Evolutionary conservation across 2,113 vertebrate species (phyloP), one percentile per base, ranked within the genome.

Genomic region (Carassius carassius): DNA sequence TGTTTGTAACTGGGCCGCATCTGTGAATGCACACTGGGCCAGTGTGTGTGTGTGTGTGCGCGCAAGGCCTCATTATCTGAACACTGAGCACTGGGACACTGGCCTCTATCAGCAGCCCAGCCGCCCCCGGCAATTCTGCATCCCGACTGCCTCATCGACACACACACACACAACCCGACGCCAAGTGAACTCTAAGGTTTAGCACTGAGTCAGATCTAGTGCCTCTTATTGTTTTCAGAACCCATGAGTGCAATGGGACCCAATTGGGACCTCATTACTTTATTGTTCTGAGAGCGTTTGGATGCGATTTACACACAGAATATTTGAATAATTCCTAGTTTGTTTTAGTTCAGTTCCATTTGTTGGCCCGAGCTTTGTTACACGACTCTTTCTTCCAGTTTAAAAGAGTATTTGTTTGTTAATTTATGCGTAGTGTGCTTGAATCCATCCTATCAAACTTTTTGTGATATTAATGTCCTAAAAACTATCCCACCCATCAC

Each of bases 181-280:
- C 84, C 81, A 86, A 83, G 82, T 79, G 78, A 84, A 78, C 73
- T 85, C 41, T 78, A 85, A 82, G 70, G 70, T 56, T 54, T 86
- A 88, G 72, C 32, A 88, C 76, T 17, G 44, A 79, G 49, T 65
- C 80, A 83, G 75, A 70, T 81, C 25, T 81, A 90, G 88, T 88
- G 89, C 29, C 49, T 83, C 62, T 49, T 87, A 73, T 67, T 85
- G 85, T 63, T 60, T 76, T 58, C 75, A 37, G 65, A 90, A 92
- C 91, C 91, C 92, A 92, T 90, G 91, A 91, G 82, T 91, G 84
- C 85, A 85, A 90, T 92, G 90, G 93, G 93, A 91, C 91, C 93
- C 94, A 94, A 95, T 94, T 95, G 69, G 74, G 44, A 58, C 93
- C 93, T 93, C 92, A 90, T 90, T 44, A 92, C 89, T 90, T 83